Evolutionary conservation across 2,888 invertebrate genomes (phyloP), one percentile per base, ranked within the genome.

Genomic region (Caenorhabditis imperialis): DNA sequence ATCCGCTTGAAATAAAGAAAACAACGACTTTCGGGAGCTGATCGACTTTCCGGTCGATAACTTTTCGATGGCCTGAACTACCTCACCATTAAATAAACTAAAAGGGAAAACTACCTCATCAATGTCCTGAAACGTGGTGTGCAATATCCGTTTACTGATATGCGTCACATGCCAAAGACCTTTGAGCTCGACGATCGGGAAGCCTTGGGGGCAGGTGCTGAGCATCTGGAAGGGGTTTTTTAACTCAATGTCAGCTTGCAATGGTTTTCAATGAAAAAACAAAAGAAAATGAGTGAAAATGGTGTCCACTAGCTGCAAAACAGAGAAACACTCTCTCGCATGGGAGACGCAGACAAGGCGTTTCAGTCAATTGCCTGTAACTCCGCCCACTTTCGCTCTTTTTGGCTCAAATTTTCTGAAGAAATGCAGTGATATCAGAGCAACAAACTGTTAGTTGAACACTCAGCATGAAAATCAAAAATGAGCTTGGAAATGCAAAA

Each of bases 81-180:
- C n/a, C n/a, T n/a, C n/a, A n/a, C n/a, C n/a, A n/a, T n/a, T n/a
- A n/a, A n/a, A n/a, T n/a, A n/a, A n/a, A n/a, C n/a, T n/a, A n/a
- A n/a, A n/a, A n/a, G n/a, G n/a, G n/a, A n/a, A n/a, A n/a, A n/a
- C 27, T n/a, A 54, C 69, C 18, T 74, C 69, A 45, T 62, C 37
- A 40, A 74, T 69, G 22, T 74, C 74, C 7, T 30, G 12, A 25
- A 74, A 62, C 0, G 37, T 42, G 0, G 74, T 74, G 30, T 62
- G 55, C 5, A 60, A 37, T 35, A 74, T 51, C 12, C 62, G n/a
- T 38, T 58, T 74, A 45, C 69, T 69, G 23, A 74, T 20, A 42
- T 47, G 57, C 8, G 74, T 74, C 6, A 63, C 47, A 30, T 74
- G 69, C 74, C 74, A 74, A 3, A 53, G 7, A 14, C 62, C 67